phyloP scores from a whole-genome alignment of 2,113 vertebrate genomes.

The Paramormyrops kingsleyae region DNA sequence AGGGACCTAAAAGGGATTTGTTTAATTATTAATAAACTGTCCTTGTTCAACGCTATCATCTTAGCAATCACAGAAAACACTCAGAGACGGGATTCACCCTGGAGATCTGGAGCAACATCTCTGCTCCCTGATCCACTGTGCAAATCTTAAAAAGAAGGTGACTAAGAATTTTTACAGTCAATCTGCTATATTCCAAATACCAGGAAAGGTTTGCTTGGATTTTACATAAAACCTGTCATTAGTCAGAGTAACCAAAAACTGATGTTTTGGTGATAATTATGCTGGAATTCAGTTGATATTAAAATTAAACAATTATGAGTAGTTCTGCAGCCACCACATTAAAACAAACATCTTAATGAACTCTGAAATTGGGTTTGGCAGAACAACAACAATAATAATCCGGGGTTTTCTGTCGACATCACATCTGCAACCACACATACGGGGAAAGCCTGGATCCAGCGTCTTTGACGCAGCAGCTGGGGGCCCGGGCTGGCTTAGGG shows the following conservation, averaged over 20 bases:
- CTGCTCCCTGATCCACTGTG: not conserved
- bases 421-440: too few species aligned
- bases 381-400: not conserved
- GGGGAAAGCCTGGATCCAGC: not conserved
- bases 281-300: not conserved
- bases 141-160: not conserved
- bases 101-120: not conserved
- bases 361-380: not conserved
- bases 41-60: not conserved
- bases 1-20: not conserved
- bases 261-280: not conserved
- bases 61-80: not conserved
- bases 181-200: not conserved
- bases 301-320: not conserved
- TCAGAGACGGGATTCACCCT: not conserved
- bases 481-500: not conserved
- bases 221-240: not conserved
- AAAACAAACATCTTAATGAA: not conserved
- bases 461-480: not conserved
- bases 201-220: not conserved
- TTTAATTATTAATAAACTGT: not conserved
- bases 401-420: not conserved
- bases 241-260: not conserved
- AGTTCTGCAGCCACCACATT: not conserved
- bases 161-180: not conserved